Percentiles rank a stretch among this genome's conserved stretches.
phyloP scores from a whole-genome alignment of 1,140 invertebrate species.

The Apis cerana region DNA sequence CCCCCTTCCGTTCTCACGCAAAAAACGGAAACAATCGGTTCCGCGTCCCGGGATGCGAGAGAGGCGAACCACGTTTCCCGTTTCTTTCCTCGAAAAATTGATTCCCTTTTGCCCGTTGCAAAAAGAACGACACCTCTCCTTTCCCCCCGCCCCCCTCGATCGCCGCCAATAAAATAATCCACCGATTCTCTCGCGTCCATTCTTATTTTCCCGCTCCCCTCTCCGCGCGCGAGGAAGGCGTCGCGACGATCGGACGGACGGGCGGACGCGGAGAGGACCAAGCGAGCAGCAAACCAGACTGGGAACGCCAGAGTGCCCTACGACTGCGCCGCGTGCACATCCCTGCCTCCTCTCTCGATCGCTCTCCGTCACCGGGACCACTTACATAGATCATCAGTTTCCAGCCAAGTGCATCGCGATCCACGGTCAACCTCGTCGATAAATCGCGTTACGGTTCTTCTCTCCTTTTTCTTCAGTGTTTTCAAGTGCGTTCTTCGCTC shows the following conservation, averaged over 20 bases:
- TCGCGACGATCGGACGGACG: constrained; percentile 52
- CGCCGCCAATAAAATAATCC: background rate
- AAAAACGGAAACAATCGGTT: background rate
- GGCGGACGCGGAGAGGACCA: constrained; percentile 25
- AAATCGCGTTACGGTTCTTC: background rate
- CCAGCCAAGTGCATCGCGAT: background rate
- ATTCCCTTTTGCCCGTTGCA: background rate
- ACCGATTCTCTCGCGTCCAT: constrained; percentile 24
- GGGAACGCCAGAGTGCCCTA: constrained; percentile 73
- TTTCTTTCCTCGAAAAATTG: background rate
- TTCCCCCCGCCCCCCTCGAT: background rate
- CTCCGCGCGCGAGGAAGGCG: constrained; percentile 26
- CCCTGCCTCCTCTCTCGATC: constrained; percentile 48
- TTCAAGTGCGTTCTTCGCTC: background rate
- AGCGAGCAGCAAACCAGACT: constrained; percentile 59
- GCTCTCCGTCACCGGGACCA: background rate
- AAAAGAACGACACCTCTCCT: background rate
- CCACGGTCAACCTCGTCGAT: background rate
- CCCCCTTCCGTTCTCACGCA: no score
- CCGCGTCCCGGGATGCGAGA: background rate
- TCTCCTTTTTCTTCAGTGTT: background rate
- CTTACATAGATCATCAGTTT: constrained; percentile 5
- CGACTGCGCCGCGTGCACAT: constrained; percentile 72
- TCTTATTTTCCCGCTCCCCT: constrained; percentile 20
- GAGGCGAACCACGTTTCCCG: no score